phyloP scores from a whole-genome alignment of 2,113 vertebrate species.

The Lepus timidus region DNA sequence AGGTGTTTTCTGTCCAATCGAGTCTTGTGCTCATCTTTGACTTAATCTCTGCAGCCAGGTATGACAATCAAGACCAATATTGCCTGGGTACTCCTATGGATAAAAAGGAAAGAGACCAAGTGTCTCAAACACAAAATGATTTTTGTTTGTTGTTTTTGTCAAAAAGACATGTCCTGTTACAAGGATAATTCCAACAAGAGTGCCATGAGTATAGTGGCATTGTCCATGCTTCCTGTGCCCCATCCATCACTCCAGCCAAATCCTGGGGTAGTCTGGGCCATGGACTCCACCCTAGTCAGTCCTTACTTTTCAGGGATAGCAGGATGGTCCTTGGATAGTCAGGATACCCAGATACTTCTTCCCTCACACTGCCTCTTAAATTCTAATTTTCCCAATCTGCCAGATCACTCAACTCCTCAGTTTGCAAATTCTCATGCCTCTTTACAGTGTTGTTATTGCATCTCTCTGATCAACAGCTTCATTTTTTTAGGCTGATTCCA shows the following conservation, averaged over 20 bases:
- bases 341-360: background rate
- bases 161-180: background rate
- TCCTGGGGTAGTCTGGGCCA: background rate
- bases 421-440: background rate
- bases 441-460: background rate
- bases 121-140: background rate
- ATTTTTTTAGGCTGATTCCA: background rate
- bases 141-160: background rate
- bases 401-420: background rate
- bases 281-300: background rate
- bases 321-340: no score
- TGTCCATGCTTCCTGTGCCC: background rate
- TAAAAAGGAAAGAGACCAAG: background rate
- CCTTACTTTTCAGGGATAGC: rapidly evolving
- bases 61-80: background rate
- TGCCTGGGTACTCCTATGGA: no score
- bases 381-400: background rate
- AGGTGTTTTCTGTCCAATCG: background rate
- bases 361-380: background rate
- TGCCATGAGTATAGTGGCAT: rapidly evolving
- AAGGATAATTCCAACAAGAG: background rate
- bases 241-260: background rate
- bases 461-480: background rate
- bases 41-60: background rate
- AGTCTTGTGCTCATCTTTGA: background rate